Base-by-base conservation (phyloP, 2,888 invertebrate species). In the Keiferia lycopersicella region DNA sequence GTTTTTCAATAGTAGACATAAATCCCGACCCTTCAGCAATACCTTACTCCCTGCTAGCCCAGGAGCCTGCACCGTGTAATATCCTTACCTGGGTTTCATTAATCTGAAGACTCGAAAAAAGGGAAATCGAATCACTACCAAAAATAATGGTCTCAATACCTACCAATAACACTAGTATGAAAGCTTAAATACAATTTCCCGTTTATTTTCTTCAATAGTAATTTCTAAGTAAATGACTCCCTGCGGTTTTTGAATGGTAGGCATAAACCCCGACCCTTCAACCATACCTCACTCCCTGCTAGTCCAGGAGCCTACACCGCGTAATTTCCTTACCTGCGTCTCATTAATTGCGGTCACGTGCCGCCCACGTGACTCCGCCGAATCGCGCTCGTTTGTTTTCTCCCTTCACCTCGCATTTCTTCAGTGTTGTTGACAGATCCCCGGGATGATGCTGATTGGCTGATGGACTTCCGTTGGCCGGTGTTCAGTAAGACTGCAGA, bases 291-390 rank as follows among this genome's bases (percentile, higher is more conserved):
- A 20, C 30, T 61, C 39, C 34, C 62, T 56, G 67, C 65, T 65
- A 65, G 60, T 57, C 58, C 61, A 39, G 65, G 61, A 65, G 67
- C 66, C 65, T 66, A 68, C 56, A 64, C 66, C 68, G 64, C 73
- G 78, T 80, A 82, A 82, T 85, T 84, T 84, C 77, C 83, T 79
- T 82, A 86, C 84, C 83, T 84, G 80, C 67, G 72, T 71, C 81
- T 82, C 83, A 84, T 86, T 86, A 84, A 87, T 86, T 85, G 86
- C 74, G 80, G 81, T 85, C 86, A 86, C 86, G 86, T 81, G 77
- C 79, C 68, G 67, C 71, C 74, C 78, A 76, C 82, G 82, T 82
- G 80, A 78, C 80, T 71, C 71, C 66, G 71, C 69, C 71, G 68
- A 71, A 69, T 68, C 68, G 68, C 6, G 71, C 70, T 66, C 64